Evolutionary conservation across 2,797 vertebrate species (phyloP).

Genomic region (Alectoris magna): DNA sequence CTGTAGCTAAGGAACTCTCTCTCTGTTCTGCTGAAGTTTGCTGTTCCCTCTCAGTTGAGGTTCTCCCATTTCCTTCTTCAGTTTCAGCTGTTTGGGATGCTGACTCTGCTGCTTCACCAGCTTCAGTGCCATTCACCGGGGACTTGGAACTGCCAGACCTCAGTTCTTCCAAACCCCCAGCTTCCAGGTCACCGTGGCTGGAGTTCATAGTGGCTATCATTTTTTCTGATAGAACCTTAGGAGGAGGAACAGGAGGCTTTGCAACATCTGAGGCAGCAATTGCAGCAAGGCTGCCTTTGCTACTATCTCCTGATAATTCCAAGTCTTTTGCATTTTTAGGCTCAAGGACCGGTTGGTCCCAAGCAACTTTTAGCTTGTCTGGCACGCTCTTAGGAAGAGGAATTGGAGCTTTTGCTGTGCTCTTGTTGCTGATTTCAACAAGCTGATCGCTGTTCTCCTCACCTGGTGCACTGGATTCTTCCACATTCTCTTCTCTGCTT

Average conservation of each 20-base stretch:
- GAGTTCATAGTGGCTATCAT: constrained; percentile 35
- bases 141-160: not conserved
- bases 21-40: constrained; percentile 52
- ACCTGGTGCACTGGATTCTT: constrained; percentile 27
- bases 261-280: constrained; percentile 44
- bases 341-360: constrained; percentile 76
- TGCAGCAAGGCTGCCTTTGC: constrained; percentile 72
- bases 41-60: constrained; percentile 14
- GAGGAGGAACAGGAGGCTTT: constrained; percentile 71
- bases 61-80: constrained; percentile 36
- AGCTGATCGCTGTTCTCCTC: constrained; percentile 47
- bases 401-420: constrained; percentile 45
- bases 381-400: constrained; percentile 57
- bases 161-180: not conserved
- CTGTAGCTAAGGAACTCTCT: constrained; percentile 29
- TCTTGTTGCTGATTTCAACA: not conserved
- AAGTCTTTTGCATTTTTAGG: constrained; percentile 65
- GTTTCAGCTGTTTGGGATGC: not conserved
- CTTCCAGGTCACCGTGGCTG: not conserved
- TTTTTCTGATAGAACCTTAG: constrained; percentile 75
- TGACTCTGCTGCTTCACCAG: constrained; percentile 18
- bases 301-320: constrained; percentile 62
- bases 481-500: not conserved
- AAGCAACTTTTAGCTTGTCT: constrained; percentile 81
- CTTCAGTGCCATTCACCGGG: constrained; percentile 59